phyloP scores from a whole-genome alignment of 2,113 vertebrate species.

The Notarius quadriscutis region DNA sequence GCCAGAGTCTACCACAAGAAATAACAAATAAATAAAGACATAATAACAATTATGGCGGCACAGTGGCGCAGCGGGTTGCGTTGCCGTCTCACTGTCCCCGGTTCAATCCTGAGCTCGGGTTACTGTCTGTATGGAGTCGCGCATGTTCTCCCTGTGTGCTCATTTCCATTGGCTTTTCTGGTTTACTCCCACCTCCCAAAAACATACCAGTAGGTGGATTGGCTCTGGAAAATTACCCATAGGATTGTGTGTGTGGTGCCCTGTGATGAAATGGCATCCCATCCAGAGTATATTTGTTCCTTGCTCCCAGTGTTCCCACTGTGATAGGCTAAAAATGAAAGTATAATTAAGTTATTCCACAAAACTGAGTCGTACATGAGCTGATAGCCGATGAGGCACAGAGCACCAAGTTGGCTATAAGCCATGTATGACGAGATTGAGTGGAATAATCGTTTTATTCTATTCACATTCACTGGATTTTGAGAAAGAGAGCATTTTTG shows the following conservation, averaged over 20 bases:
- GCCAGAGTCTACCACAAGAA: neutral
- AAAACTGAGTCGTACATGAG: too few species aligned
- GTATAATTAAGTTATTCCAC: neutral
- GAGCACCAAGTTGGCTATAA: too few species aligned
- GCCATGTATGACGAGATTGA: too few species aligned
- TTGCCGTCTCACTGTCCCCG: neutral
- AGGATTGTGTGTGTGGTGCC: neutral
- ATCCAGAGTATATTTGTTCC: neutral
- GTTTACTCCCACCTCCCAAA: neutral
- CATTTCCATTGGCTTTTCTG: neutral
- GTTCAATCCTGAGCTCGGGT: neutral
- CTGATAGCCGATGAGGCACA: too few species aligned
- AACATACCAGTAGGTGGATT: neutral
- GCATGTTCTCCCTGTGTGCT: neutral
- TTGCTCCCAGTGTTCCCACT: neutral
- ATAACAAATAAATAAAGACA: constrained; percentile 2
- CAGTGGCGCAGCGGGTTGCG: neutral
- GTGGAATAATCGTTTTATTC: too few species aligned
- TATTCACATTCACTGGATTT: too few species aligned
- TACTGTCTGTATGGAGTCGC: neutral
- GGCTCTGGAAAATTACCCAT: neutral
- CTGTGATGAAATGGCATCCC: neutral
- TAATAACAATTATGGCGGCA: neutral
- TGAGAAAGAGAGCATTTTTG: too few species aligned
- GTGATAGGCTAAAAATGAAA: neutral